Conservation (phyloP, 2,113 vertebrate species). For the Mormoops blainvillei region DNA sequence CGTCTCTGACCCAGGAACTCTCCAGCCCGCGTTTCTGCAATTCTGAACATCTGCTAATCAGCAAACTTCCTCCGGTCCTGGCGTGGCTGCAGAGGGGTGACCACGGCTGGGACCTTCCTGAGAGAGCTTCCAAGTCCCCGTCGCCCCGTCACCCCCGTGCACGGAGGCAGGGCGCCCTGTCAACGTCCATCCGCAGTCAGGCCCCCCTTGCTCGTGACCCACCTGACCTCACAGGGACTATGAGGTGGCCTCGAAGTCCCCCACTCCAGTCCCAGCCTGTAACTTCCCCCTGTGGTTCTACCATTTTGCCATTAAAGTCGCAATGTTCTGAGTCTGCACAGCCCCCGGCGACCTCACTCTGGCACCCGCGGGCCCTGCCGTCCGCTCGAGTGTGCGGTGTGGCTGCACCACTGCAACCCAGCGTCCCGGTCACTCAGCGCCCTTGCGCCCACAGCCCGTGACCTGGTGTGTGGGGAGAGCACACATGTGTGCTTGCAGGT, state of each 20-base stretch:
- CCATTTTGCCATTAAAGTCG: not conserved
- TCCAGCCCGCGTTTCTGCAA: not conserved
- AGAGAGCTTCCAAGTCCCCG: not conserved
- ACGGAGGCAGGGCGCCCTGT: not conserved
- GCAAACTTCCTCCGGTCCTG: not conserved
- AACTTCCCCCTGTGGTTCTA: accelerated
- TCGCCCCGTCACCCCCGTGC: not conserved
- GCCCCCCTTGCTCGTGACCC: accelerated
- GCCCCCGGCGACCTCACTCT: not conserved
- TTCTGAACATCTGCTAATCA: not conserved
- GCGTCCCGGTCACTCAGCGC: not conserved
- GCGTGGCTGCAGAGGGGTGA: not conserved
- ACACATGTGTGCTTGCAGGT: not conserved
- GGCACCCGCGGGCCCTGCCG: accelerated
- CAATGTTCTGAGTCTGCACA: accelerated
- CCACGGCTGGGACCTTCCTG: not conserved
- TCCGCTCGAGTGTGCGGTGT: not conserved
- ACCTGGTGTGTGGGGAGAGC: not conserved
- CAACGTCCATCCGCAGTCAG: accelerated
- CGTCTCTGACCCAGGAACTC: not conserved
- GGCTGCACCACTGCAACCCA: accelerated
- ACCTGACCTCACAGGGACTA: accelerated
- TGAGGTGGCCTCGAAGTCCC: not conserved
- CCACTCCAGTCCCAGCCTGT: accelerated
- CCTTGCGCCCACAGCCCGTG: accelerated